A percentile compares a stretch with the other conserved stretches of the same genome.
Conservation (phyloP, 1,140 invertebrate genomes). For the Chymomyza costata region DNA sequence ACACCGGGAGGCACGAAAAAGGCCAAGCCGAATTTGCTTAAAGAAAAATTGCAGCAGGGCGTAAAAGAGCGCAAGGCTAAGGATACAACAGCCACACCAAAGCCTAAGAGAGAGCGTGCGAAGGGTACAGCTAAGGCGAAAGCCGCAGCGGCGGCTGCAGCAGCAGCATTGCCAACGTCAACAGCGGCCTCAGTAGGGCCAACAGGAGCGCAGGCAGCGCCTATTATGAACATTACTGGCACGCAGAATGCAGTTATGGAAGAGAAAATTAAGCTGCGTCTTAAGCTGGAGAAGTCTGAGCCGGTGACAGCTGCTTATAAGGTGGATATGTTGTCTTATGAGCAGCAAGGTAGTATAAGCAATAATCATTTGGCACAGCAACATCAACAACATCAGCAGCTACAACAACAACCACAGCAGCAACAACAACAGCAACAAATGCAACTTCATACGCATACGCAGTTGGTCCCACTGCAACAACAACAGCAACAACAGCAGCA, state of each 20-base stretch:
- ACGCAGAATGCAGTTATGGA: slow-evolving; percentile 66
- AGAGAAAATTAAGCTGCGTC: slow-evolving; percentile 88
- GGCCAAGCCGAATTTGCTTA: slow-evolving; percentile 60
- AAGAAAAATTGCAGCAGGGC: slow-evolving; percentile 66
- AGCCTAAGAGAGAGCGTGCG: slow-evolving; percentile 54
- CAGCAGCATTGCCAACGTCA: slow-evolving; percentile 55
- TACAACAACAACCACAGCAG: slow-evolving; percentile 14
- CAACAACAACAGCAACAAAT: slow-evolving; percentile 13
- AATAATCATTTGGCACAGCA: slow-evolving; percentile 36
- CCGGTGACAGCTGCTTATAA: slow-evolving; percentile 86
- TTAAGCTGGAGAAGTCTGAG: slow-evolving; percentile 89
- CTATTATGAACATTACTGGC: not conserved
- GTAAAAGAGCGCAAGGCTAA: slow-evolving; percentile 71
- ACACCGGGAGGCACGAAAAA: slow-evolving; percentile 41
- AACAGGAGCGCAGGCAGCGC: slow-evolving; percentile 72
- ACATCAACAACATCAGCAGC: slow-evolving; percentile 14
- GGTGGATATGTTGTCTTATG: slow-evolving; percentile 86
- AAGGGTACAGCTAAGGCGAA: slow-evolving; percentile 74
- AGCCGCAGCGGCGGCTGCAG: slow-evolving; percentile 74
- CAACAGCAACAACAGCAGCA: slow-evolving; percentile 40
- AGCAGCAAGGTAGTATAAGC: slow-evolving; percentile 54
- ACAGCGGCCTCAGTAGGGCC: slow-evolving; percentile 28
- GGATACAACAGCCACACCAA: slow-evolving; percentile 32
- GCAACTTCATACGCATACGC: slow-evolving; percentile 3
- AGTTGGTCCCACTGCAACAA: slow-evolving; percentile 16